phyloP scores from a whole-genome alignment of 1,140 invertebrate species.

The Oryctes rhinoceros region DNA sequence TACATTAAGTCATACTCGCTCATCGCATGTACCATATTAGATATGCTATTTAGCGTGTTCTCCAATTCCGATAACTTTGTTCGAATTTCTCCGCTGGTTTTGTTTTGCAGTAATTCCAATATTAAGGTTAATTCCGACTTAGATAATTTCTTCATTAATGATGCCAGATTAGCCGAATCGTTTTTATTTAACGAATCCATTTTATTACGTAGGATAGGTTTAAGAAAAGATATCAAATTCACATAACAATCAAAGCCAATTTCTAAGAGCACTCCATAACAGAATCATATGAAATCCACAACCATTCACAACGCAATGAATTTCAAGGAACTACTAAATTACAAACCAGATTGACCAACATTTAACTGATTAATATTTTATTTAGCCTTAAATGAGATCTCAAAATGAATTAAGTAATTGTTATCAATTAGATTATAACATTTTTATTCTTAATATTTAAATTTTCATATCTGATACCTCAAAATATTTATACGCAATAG shows the following conservation, averaged over 20 bases:
- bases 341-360: no score
- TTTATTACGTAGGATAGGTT: not conserved
- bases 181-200: not conserved
- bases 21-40: not conserved
- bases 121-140: slow-evolving; percentile 12
- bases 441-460: no score
- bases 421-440: no score
- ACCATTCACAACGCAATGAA: no score
- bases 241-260: not conserved
- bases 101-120: not conserved
- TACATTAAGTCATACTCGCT: not conserved
- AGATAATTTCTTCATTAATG: not conserved
- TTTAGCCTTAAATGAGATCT: no score
- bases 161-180: not conserved
- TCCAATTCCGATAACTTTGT: not conserved
- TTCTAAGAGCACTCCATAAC: not conserved
- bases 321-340: no score
- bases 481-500: no score
- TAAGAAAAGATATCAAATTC: not conserved
- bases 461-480: no score
- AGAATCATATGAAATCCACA: no score
- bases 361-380: no score
- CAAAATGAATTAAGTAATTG: no score
- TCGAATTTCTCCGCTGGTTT: not conserved
- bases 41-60: not conserved